Evolutionary conservation across 2,113 vertebrate genomes (phyloP), one percentile per base, ranked within the genome.

Genomic region (Pachyramphus minor): DNA sequence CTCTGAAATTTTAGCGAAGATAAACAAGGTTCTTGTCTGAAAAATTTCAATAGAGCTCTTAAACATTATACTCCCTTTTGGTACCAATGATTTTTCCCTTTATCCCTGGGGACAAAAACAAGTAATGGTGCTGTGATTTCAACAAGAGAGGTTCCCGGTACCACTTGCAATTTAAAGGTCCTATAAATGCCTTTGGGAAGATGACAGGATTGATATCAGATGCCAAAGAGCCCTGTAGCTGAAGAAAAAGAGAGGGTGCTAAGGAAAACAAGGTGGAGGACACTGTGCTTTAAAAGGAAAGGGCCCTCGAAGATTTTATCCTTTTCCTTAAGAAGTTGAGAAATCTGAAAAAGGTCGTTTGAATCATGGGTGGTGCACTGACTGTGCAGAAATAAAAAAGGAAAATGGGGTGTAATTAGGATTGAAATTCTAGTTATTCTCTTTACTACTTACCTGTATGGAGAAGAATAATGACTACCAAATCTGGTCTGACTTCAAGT

Each of bases 351-450:
- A 60, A 71, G 8, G 18, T 76, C 9, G 77, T 77, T 74, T 67
- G 64, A 56, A 39, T 39, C 7, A 6, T 0, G 0, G 7, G 31
- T 9, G 8, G 31, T 37, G 13, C 13, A 9, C 21, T 71, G 68
- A 8, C 30, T 49, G 8, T 31, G 45, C 37, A n/a, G n/a, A n/a
- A n/a, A n/a, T n/a, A n/a, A n/a, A n/a, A n/a, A n/a, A n/a, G n/a
- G n/a, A n/a, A n/a, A n/a, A n/a, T n/a, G n/a, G n/a, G 18, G 9
- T 45, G 11, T 62, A 42, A 49, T 76, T 87, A 1, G 0, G 35
- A 14, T 21, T 79, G 37, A 80, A 64, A 47, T 84, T 80, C 7
- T 63, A 68, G 25, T 56, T 90, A 11, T 35, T 93, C 30, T 76
- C 1, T 73, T 64, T 91, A 14, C 33, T 73, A 7, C 56, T 39